These are phyloP conservation scores for Melolontha melolontha DNA, from an alignment of 2,888 invertebrate genomes.

Conservation along the genomic window DNA sequence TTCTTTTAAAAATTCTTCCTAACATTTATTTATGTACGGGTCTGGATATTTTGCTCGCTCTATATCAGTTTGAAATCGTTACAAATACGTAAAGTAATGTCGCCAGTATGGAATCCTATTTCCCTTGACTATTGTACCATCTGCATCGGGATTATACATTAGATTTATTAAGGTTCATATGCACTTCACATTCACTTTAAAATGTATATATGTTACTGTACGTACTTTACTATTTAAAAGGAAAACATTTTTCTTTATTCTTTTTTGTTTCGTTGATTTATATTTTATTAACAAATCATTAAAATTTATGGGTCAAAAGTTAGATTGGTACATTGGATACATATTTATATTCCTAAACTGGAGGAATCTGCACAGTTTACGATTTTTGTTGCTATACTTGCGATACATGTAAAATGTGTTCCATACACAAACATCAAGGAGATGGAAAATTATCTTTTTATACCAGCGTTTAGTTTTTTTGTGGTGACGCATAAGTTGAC, in stretches of 20 bases:
- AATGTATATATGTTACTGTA: background rate
- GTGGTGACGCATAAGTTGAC: too few species aligned
- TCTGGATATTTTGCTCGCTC: slow-evolving; percentile 19
- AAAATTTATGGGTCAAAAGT: too few species aligned
- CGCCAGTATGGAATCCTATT: slow-evolving; percentile 23
- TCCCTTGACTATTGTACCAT: slow-evolving; percentile 14
- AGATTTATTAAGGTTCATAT: slow-evolving; percentile 12
- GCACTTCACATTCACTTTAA: background rate
- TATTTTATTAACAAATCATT: too few species aligned
- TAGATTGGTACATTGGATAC: too few species aligned
- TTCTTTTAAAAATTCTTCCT: slow-evolving; percentile 37
- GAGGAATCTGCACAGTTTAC: too few species aligned
- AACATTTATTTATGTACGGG: slow-evolving; percentile 38
- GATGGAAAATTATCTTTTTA: too few species aligned
- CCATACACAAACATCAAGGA: too few species aligned
- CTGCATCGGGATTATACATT: slow-evolving; percentile 15
- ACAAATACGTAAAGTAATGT: slow-evolving; percentile 33
- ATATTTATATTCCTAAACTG: too few species aligned
- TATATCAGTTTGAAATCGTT: slow-evolving; percentile 27
- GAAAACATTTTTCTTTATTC: background rate
- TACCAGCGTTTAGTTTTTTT: too few species aligned
- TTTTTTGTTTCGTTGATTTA: too few species aligned
- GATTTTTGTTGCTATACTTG: too few species aligned
- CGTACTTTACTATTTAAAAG: slow-evolving; percentile 5
- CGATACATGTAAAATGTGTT: too few species aligned